phyloP scores from a whole-genome alignment of 92 coral and sea anemone species.

The Heliopora coerulea region DNA sequence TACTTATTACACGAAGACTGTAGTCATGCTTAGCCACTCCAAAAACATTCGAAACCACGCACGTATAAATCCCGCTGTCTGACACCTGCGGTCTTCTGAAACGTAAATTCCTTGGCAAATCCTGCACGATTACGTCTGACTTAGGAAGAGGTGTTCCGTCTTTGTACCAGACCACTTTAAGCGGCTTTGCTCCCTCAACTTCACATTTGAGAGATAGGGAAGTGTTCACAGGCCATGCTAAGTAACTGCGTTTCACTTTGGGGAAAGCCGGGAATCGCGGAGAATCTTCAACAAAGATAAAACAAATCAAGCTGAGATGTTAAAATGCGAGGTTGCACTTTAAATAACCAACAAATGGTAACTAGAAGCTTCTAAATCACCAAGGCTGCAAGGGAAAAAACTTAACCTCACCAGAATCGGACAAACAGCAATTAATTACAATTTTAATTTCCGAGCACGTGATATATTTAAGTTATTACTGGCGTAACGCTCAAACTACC shows the following conservation, averaged over 20 bases:
- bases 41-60: conserved; percentile 28
- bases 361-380: too few species aligned
- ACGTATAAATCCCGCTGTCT: conserved; percentile 30
- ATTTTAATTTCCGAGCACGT: too few species aligned
- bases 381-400: too few species aligned
- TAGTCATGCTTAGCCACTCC: conserved; percentile 20
- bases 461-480: too few species aligned
- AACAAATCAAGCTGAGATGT: too few species aligned
- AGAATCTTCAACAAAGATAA: neutral
- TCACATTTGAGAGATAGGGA: conserved; percentile 27
- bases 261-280: neutral
- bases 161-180: conserved; percentile 16
- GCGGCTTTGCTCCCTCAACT: conserved; percentile 9
- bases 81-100: conserved; percentile 4
- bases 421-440: too few species aligned
- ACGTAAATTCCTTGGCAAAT: conserved; percentile 5
- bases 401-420: too few species aligned
- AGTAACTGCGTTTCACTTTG: neutral
- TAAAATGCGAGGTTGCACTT: too few species aligned
- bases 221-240: conserved; percentile 25
- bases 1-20: conserved; percentile 22
- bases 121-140: conserved; percentile 5
- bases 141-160: neutral
- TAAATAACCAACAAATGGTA: too few species aligned
- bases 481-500: too few species aligned